Base-by-base conservation (phyloP, 2,888 invertebrate genomes). In the Peribatodes rhomboidaria region DNA sequence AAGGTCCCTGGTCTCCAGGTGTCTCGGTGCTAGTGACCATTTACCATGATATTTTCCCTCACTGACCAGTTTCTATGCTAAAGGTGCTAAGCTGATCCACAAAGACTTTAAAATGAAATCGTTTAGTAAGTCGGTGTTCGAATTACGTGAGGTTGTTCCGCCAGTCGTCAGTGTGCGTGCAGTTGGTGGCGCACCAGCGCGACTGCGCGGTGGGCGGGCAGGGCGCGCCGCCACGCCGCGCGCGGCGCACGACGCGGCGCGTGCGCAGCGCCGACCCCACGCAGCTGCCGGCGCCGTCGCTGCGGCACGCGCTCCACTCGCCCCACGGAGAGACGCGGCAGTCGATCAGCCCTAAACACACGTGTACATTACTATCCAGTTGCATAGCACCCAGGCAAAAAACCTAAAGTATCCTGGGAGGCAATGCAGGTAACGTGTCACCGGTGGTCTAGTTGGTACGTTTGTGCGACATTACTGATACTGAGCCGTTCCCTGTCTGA, bases 311-410 rank as follows among this genome's bases (percentile, higher is more conserved):
- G 80, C 97, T 96, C 98, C 98, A 98, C 61, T 96, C 95, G 27
- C 97, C 96, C 98, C 98, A 98, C 72, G 96, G 96, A 70, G 96
- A 95, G 56, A 98, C 97, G 75, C 96, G 95, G 90, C 98, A 98
- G 88, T 98, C 97, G 75, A 97, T 94, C 59, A 96, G 95, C 75
- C 83, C 92, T 92, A 78, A 10, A 46, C 20, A 54, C 10, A 18
- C 20, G 9, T 35, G 11, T 18, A 54, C 13, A 6, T 18, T 35
- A 18, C 13, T 27, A 13, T 16, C 37, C 3, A 37, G 37, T n/a
- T n/a, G n/a, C n/a, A 2, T 37, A n/a, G 3, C n/a, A 27, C 27
- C 27, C 3, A 6, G 27, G 27, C 27, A 27, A 27, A 27, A 6
- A 27, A 4, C 27, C 27, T 27, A 27, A 27, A 27, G 6, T 27